These are phyloP conservation scores for Rhagium mordax DNA, from an alignment of 2,888 invertebrate genomes.

Conservation along the genomic window DNA sequence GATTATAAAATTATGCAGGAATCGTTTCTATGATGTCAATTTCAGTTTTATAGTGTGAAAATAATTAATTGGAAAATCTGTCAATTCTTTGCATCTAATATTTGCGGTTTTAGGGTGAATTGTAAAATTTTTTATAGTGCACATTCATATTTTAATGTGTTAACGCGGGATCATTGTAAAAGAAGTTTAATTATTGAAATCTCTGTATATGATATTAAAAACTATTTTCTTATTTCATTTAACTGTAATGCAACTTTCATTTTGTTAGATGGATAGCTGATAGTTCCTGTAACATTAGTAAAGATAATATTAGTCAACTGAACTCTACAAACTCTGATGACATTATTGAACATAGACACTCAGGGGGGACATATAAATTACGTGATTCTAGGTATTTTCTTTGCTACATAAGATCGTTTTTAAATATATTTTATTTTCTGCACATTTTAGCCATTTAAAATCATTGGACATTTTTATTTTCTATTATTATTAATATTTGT, in stretches of 20 bases:
- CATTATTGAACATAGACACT: conserved; percentile 71
- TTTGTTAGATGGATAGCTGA: conserved; percentile 67
- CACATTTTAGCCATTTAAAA: neutral
- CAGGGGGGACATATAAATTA: conserved; percentile 78
- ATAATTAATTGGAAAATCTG: too few relatives aligned
- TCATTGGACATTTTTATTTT: neutral
- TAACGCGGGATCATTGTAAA: too few relatives aligned
- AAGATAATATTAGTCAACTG: conserved; percentile 63
- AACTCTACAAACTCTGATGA: conserved; percentile 73
- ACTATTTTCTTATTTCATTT: neutral
- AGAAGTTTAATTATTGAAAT: neutral
- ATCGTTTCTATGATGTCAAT: too few relatives aligned
- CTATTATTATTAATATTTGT: neutral
- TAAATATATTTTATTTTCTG: neutral
- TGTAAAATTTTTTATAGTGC: too few relatives aligned
- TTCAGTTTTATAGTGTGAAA: too few relatives aligned
- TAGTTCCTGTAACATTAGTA: conserved; percentile 67
- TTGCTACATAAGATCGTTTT: neutral
- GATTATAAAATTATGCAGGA: neutral
- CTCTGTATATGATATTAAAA: neutral
- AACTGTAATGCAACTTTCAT: conserved; percentile 27
- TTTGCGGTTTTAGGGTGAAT: too few relatives aligned
- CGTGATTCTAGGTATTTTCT: conserved; percentile 79
- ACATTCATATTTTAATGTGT: too few relatives aligned
- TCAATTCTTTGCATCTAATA: too few relatives aligned